These are phyloP conservation scores for Verasper variegatus DNA, from an alignment of 2,113 vertebrate genomes.

Conservation along the genomic window DNA sequence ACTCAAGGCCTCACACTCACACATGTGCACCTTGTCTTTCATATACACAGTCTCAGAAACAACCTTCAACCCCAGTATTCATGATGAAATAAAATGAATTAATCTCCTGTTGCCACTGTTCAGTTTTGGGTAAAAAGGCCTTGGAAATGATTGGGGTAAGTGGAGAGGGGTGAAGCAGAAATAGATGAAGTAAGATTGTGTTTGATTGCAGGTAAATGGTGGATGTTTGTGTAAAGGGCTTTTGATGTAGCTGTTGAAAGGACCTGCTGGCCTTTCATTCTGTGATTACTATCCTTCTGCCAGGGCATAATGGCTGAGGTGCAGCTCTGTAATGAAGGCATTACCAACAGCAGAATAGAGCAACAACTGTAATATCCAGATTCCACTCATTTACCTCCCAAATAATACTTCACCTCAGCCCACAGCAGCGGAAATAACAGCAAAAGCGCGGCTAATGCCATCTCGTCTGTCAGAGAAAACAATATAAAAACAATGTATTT, in stretches of 20 bases:
- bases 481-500: conserved; percentile 77
- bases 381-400: conserved; percentile 70
- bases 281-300: conserved; percentile 68
- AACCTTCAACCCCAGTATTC: conserved; percentile 35
- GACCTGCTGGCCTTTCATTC: conserved; percentile 69
- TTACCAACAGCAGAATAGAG: conserved; percentile 62
- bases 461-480: conserved; percentile 66
- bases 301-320: conserved; percentile 64
- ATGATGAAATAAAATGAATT: conserved; percentile 65
- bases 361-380: conserved; percentile 66
- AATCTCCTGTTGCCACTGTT: conserved; percentile 51
- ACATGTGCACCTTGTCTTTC: conserved; percentile 14
- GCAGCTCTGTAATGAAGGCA: conserved; percentile 71
- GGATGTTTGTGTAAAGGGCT: conserved; percentile 56
- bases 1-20: conserved; percentile 15
- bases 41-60: conserved; percentile 12
- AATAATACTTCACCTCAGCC: conserved; percentile 69
- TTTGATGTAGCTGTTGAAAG: conserved; percentile 67
- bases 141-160: conserved; percentile 60
- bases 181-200: conserved; percentile 66
- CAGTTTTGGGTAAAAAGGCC: conserved; percentile 45
- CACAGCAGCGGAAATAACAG: conserved; percentile 52
- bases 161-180: conserved; percentile 49
- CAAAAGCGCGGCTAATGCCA: conserved; percentile 63
- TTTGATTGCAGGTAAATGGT: conserved; percentile 77